Conservation (phyloP, 2,888 invertebrate genomes). For the Byasa hedistus region DNA sequence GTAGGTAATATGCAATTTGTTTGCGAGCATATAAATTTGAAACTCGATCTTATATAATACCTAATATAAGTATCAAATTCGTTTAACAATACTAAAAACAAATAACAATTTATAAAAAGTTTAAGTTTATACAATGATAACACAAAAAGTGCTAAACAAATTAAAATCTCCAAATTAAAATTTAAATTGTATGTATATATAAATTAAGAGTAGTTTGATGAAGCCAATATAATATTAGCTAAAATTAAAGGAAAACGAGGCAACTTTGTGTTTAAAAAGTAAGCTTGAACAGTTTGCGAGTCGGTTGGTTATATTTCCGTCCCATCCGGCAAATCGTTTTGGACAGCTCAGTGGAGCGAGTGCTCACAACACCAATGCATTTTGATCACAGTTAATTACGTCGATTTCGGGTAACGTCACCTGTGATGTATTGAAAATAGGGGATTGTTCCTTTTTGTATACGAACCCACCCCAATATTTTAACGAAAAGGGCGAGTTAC, state of each 20-base stretch:
- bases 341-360: slow-evolving; percentile 52
- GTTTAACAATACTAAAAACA: background rate
- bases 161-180: too few species aligned
- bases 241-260: too few species aligned
- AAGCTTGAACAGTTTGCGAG: slow-evolving; percentile 14
- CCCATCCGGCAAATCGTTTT: slow-evolving; percentile 53
- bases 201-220: too few species aligned
- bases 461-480: slow-evolving; percentile 17
- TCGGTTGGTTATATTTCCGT: slow-evolving; percentile 45
- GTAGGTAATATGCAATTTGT: slow-evolving; percentile 30
- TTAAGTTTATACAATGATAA: too few species aligned
- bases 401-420: slow-evolving; percentile 50
- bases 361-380: slow-evolving; percentile 43
- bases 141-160: too few species aligned
- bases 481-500: slow-evolving; percentile 15
- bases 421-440: slow-evolving; percentile 43
- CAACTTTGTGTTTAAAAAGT: slow-evolving; percentile 6
- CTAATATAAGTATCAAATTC: background rate
- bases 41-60: slow-evolving; percentile 13
- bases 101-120: too few species aligned
- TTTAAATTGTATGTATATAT: too few species aligned
- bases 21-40: slow-evolving; percentile 16
- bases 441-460: slow-evolving; percentile 8
- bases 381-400: slow-evolving; percentile 61
- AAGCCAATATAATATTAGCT: too few species aligned